Evolutionary conservation across 2,797 vertebrate genomes (phyloP).

Genomic region (Linurgus olivaceus): DNA sequence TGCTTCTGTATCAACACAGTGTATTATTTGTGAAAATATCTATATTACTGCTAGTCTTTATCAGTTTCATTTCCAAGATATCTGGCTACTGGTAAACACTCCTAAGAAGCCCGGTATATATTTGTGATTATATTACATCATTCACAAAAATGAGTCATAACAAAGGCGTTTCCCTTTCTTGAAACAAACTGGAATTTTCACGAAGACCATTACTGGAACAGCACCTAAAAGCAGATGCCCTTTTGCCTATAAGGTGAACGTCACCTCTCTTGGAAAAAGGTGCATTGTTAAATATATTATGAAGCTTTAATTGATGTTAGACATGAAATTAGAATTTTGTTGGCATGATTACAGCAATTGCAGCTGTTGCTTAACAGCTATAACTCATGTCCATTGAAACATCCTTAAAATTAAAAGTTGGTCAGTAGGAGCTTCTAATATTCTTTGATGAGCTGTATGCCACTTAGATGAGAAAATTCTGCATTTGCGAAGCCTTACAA

Average conservation of each 20-base stretch:
- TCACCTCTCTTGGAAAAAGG: not conserved
- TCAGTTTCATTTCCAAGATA: not conserved
- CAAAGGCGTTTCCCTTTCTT: not conserved
- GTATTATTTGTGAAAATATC: not conserved
- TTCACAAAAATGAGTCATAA: not conserved
- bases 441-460: not conserved
- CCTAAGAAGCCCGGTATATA: not conserved
- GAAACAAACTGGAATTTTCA: not conserved
- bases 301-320: not conserved
- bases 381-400: not conserved
- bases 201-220: not conserved
- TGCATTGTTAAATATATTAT: not conserved
- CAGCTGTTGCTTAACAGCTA: not conserved
- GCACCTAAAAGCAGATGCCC: not conserved
- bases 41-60: not conserved
- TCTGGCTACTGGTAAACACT: not conserved
- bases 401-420: not conserved
- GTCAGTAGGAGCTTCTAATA: not conserved
- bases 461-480: not conserved
- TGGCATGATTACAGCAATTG: not conserved
- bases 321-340: not conserved
- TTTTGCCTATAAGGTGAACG: not conserved
- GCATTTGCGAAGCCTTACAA: not conserved
- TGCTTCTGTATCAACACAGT: not conserved
- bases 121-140: fast-evolving